A percentile compares a stretch with the other conserved stretches of the same genome.
phyloP scores from a whole-genome alignment of 2,113 vertebrate genomes.

The Eira barbara region DNA sequence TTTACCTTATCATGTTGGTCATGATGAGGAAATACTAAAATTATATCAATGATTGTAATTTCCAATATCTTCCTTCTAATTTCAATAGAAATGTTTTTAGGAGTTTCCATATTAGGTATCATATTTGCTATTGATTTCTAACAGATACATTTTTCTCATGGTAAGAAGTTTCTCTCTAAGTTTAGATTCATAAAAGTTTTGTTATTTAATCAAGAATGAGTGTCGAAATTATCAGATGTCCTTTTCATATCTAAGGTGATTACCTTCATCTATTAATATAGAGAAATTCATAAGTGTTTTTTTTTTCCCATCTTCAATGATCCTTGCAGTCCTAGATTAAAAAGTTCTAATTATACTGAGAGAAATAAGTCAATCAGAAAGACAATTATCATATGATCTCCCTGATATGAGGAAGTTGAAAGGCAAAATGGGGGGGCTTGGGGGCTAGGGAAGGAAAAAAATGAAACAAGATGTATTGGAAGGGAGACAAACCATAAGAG shows the following conservation, averaged over 20 bases:
- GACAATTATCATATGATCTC: no score
- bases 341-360: no score
- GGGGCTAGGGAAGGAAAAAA: no score
- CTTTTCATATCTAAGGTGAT: not conserved
- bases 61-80: not conserved
- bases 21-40: not conserved
- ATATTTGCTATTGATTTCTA: not conserved
- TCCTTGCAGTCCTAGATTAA: not conserved
- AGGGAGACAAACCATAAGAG: no score
- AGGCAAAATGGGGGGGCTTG: no score
- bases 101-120: not conserved
- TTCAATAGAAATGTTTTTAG: not conserved
- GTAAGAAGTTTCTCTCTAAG: not conserved
- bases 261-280: not conserved
- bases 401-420: no score
- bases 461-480: no score
- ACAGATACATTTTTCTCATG: not conserved
- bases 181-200: not conserved
- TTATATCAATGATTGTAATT: not conserved
- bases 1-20: not conserved
- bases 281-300: not conserved
- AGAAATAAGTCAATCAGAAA: no score
- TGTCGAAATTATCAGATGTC: not conserved
- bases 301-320: not conserved
- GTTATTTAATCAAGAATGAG: not conserved